Conservation (phyloP, 1,140 invertebrate genomes). For the Paracyclopina nana region DNA sequence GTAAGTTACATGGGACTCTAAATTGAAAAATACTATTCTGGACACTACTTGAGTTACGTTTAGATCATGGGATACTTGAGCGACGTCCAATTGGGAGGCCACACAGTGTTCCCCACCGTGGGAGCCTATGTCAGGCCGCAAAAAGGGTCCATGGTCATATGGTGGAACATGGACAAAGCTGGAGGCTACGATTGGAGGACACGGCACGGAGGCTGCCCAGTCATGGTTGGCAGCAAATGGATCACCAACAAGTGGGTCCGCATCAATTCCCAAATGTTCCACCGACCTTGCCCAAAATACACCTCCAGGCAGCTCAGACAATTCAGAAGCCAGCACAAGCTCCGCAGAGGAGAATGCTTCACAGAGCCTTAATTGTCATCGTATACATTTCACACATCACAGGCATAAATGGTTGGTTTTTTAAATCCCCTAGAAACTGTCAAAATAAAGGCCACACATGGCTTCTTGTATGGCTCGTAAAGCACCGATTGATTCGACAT, state of each 20-base stretch:
- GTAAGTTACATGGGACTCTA: too few relatives aligned
- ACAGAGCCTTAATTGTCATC: slow-evolving; percentile 9
- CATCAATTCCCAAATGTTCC: slow-evolving; percentile 12
- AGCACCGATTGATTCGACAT: slow-evolving; percentile 55
- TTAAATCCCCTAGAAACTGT: too few relatives aligned
- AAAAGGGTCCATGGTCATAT: slow-evolving; percentile 5
- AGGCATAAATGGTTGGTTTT: too few relatives aligned
- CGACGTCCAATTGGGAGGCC: slow-evolving; percentile 6
- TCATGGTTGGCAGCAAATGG: slow-evolving; percentile 14
- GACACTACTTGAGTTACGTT: too few relatives aligned
- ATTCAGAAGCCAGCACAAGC: slow-evolving; percentile 6
- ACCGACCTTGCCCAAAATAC: slow-evolving; percentile 12
- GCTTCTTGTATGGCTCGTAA: slow-evolving; percentile 72
- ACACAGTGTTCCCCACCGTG: slow-evolving; percentile 7
- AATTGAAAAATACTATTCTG: too few relatives aligned
- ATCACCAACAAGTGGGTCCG: slow-evolving; percentile 17
- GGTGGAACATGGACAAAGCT: slow-evolving; percentile 14
- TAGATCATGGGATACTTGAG: slow-evolving; percentile 14
- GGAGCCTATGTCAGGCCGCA: slow-evolving; percentile 5
- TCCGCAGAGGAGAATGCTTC: background rate
- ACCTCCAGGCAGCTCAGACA: slow-evolving; percentile 3
- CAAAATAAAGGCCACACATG: slow-evolving; percentile 28
- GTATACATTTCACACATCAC: too few relatives aligned
- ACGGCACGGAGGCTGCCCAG: slow-evolving; percentile 13
- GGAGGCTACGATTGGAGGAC: slow-evolving; percentile 9